Conservation (phyloP, 2,113 vertebrate species). For the Ochotona curzoniae region DNA sequence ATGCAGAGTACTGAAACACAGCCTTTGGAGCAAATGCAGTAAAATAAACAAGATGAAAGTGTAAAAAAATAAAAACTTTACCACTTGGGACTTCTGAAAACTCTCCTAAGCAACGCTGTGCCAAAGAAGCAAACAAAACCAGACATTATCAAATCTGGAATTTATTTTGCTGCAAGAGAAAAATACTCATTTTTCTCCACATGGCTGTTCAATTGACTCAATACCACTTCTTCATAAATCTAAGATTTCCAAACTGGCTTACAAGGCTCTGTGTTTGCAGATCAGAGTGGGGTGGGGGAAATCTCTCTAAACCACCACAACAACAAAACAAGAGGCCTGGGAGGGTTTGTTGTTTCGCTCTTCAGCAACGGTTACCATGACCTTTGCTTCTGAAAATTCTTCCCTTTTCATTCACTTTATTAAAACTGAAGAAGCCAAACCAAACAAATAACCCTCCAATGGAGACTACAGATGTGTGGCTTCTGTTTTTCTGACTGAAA, state of each 20-base stretch:
- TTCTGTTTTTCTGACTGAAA: background rate
- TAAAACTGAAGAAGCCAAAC: background rate
- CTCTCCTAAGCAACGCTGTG: background rate
- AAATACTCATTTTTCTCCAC: slow-evolving; percentile 24
- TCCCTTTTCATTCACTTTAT: background rate
- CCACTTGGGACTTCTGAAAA: slow-evolving; percentile 16
- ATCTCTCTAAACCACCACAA: background rate
- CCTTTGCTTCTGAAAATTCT: background rate
- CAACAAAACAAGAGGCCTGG: background rate
- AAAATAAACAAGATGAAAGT: slow-evolving; percentile 24
- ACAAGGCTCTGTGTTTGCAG: background rate
- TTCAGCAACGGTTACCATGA: background rate
- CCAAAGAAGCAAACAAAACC: slow-evolving; percentile 37
- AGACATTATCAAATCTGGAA: slow-evolving; percentile 1
- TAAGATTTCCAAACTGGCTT: slow-evolving; percentile 20
- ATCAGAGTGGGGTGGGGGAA: background rate
- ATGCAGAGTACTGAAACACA: background rate
- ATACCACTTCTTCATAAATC: slow-evolving; percentile 25
- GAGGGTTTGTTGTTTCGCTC: background rate
- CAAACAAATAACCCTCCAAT: background rate
- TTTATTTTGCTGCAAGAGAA: background rate
- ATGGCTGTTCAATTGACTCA: background rate
- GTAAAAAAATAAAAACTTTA: slow-evolving; percentile 11
- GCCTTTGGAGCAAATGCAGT: slow-evolving; percentile 35
- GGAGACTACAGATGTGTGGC: background rate